phyloP scores from a whole-genome alignment of 2,888 invertebrate species.

The Orthosia gracilis region DNA sequence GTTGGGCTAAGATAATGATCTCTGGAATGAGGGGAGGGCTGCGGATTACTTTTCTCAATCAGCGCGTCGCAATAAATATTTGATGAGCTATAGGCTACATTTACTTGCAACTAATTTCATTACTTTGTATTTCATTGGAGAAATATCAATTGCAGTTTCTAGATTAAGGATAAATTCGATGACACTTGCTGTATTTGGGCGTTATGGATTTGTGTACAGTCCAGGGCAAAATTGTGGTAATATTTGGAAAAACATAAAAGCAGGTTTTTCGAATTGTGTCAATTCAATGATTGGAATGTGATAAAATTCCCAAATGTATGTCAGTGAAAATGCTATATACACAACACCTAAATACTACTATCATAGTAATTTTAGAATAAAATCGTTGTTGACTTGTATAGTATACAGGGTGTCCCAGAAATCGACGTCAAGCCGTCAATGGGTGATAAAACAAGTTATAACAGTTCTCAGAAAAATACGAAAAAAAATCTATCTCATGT shows the following conservation, averaged over 20 bases:
- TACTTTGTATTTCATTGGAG: no score
- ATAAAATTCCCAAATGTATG: not conserved
- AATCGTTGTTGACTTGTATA: not conserved
- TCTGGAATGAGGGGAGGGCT: conserved; percentile 71
- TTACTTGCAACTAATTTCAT: conserved; percentile 63
- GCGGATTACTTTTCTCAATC: conserved; percentile 81
- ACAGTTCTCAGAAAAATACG: no score
- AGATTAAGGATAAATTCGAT: no score
- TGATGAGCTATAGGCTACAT: conserved; percentile 75
- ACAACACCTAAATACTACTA: not conserved
- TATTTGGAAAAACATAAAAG: not conserved
- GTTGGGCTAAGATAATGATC: conserved; percentile 77
- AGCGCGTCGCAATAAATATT: conserved; percentile 80
- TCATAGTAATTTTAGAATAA: not conserved
- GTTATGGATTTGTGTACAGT: no score
- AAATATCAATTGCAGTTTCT: no score
- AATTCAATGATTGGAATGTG: not conserved
- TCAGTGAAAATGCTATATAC: not conserved
- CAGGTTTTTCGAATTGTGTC: not conserved
- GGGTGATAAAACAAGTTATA: no score
- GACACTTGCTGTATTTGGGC: no score
- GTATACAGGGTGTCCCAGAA: no score
- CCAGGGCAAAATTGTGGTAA: no score
- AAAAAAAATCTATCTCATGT: no score
- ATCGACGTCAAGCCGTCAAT: no score